Percentiles rank a stretch among this genome's conserved stretches.
These are phyloP conservation scores for Siniperca knerii DNA, from an alignment of 2,113 vertebrate species.

Conservation along the genomic window DNA sequence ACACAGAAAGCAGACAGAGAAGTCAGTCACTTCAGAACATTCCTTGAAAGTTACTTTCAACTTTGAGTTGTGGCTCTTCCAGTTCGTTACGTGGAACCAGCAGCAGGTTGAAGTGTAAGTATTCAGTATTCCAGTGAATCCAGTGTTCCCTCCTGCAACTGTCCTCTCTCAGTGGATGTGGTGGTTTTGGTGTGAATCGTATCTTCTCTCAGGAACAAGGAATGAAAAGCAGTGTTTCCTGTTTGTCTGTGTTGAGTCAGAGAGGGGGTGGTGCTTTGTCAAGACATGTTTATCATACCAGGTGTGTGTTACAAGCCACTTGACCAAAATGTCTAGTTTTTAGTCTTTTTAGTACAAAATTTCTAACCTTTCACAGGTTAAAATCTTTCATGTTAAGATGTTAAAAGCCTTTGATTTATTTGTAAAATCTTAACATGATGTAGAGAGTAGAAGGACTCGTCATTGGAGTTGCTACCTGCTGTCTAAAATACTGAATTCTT, in stretches of 20 bases:
- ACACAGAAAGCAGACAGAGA: neutral
- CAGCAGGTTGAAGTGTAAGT: neutral
- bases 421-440: no score
- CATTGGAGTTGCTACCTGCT: no score
- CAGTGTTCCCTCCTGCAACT: conserved; percentile 2
- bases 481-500: no score
- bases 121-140: neutral
- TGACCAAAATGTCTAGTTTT: no score
- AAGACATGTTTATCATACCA: neutral
- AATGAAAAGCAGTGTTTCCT: conserved; percentile 34
- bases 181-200: neutral
- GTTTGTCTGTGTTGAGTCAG: neutral
- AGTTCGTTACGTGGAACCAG: neutral
- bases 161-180: neutral
- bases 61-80: conserved; percentile 7
- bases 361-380: no score
- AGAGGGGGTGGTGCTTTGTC: conserved; percentile 45
- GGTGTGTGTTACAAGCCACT: neutral
- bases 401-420: no score
- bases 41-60: conserved; percentile 38
- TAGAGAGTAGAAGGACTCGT: no score
- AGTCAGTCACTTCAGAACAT: neutral
- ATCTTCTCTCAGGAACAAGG: neutral
- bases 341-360: no score
- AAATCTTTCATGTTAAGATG: no score